Evolutionary conservation across 2,797 vertebrate genomes (phyloP), one percentile per base, ranked within the genome.

Genomic region (Dendrocincla fuliginosa): DNA sequence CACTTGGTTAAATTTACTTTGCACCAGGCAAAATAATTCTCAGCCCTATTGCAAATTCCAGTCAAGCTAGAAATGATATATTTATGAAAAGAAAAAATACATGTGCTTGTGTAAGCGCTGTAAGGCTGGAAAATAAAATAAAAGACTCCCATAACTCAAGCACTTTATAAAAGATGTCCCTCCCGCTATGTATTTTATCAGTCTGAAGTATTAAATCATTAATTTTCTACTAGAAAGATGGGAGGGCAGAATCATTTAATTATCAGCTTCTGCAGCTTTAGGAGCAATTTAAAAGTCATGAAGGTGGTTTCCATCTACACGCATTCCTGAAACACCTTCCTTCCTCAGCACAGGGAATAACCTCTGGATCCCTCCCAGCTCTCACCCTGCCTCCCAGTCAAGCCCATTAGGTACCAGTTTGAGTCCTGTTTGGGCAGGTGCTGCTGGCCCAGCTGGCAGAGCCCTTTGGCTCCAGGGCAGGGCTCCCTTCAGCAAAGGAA

Each of bases 81-180:
- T n/a, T 76, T 57, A 68, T 17, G 37, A 67, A 81, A 90, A 61
- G 42, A 24, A 30, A 57, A 57, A 79, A 52, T 10, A 49, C 32
- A 57, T 0, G 0, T 24, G 8, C 47, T 75, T 8, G 2, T 52
- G 56, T 70, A 42, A 25, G 42, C 14, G 39, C 32, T 39, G n/a
- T 11, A 57, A 74, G 16, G 52, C 1, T 61, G 41, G 46, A 28
- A 80, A 60, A 52, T 2, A n/a, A 80, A 56, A 44, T 2, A 22
- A 55, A 24, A 16, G 0, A n/a, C n/a, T 61, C 24, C 2, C 2
- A 6, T 1, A 78, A 46, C 25, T 28, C 25, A 15, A 28, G 32
- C 12, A 61, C 4, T 47, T 50, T 27, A 32, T 35, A 44, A n/a
- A 57, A 59, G 5, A 60, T 46, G 4, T 35, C 20, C n/a, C 44